A percentile compares a stretch with the other conserved stretches of the same genome.
Evolutionary conservation across 2,888 invertebrate genomes (phyloP).

Genomic region (Drosophila paranaensis): DNA sequence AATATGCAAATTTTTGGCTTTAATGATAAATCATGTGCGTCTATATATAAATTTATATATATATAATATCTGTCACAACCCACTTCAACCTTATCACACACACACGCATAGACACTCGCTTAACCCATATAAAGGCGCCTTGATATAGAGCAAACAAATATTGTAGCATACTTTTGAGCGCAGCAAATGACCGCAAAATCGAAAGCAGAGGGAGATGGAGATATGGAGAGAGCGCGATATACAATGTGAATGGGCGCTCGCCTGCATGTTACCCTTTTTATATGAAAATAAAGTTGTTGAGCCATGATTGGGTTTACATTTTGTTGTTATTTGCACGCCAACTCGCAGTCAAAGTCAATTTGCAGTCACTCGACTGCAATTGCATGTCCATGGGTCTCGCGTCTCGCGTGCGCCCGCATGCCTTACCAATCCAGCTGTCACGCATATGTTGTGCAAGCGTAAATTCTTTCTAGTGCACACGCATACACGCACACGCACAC

Average conservation of each 20-base stretch:
- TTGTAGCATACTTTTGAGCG: constrained; percentile 33
- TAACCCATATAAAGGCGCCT: constrained; percentile 17
- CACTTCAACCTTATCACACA: constrained; percentile 24
- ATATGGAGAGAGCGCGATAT: not conserved
- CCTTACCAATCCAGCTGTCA: constrained; percentile 37
- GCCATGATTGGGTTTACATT: constrained; percentile 57
- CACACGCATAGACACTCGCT: constrained; percentile 2
- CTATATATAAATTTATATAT: not conserved
- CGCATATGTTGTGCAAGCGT: constrained; percentile 49
- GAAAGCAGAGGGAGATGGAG: not conserved
- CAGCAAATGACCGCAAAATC: constrained; percentile 23
- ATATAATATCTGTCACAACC: constrained; percentile 12
- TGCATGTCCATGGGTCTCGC: constrained; percentile 14
- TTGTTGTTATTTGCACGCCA: constrained; percentile 58
- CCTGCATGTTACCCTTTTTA: constrained; percentile 20
- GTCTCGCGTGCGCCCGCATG: not conserved
- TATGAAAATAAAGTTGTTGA: constrained; percentile 56
- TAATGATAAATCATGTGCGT: constrained; percentile 5
- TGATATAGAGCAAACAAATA: constrained; percentile 22
- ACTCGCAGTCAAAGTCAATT: constrained; percentile 61
- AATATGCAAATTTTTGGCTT: constrained; percentile 11
- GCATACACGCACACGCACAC: constrained; percentile 17
- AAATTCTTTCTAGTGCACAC: constrained; percentile 33
- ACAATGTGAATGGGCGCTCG: not conserved
- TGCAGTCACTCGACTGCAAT: constrained; percentile 54